These are phyloP conservation scores for Tinea pellionella DNA, from an alignment of 2,888 invertebrate species.

Conservation along the genomic window DNA sequence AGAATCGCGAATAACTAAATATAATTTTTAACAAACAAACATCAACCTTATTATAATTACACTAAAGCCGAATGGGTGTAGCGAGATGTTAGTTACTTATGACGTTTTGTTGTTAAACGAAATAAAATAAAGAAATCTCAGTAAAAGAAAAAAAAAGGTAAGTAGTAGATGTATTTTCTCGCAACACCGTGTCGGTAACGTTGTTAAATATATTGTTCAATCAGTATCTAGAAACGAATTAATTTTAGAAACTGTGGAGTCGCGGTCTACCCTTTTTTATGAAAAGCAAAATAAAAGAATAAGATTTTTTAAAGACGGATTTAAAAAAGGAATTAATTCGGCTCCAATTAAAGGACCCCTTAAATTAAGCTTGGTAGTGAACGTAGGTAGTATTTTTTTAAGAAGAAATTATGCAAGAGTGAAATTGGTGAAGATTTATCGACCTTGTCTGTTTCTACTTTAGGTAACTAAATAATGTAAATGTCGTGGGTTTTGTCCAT, in stretches of 20 bases:
- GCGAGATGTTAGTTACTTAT: background rate
- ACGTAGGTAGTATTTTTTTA: background rate
- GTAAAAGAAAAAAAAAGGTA: conserved; percentile 42
- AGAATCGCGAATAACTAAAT: conserved; percentile 47
- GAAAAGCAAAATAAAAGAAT: conserved; percentile 53
- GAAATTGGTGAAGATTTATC: conserved; percentile 2
- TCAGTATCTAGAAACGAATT: conserved; percentile 62
- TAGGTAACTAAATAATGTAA: background rate
- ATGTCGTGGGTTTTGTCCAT: too few species aligned
- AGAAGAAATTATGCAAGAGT: background rate
- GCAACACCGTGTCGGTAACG: conserved; percentile 55
- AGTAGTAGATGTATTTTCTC: conserved; percentile 57
- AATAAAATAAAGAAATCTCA: conserved; percentile 44
- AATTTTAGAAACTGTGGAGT: conserved; percentile 48
- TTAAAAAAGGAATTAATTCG: conserved; percentile 61
- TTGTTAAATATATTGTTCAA: conserved; percentile 69
- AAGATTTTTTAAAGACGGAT: conserved; percentile 66
- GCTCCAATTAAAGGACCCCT: conserved; percentile 37
- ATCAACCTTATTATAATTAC: conserved; percentile 53
- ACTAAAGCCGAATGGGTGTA: conserved; percentile 28
- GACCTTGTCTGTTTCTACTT: background rate
- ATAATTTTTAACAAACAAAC: conserved; percentile 46
- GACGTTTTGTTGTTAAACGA: conserved; percentile 38
- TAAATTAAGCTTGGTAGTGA: conserved; percentile 7
- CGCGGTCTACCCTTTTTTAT: conserved; percentile 59